These are phyloP conservation scores for Murina feae DNA, from an alignment of 2,113 vertebrate species.

Conservation along the genomic window DNA sequence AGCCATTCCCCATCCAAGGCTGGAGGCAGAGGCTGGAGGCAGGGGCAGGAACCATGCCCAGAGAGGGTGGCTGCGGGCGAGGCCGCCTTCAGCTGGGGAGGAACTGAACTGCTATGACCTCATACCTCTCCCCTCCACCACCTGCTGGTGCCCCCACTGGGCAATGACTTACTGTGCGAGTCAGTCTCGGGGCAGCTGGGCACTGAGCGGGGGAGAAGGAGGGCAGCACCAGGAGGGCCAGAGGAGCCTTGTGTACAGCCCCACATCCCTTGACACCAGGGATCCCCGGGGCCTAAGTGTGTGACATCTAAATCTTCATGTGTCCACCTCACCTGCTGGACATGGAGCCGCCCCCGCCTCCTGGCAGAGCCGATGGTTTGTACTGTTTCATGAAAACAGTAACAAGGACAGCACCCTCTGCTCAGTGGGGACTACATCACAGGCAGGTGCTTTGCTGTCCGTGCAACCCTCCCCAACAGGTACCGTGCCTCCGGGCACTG, in stretches of 20 bases:
- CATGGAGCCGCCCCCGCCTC: no score
- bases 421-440: rapidly evolving
- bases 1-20: rapidly evolving
- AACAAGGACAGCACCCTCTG: rapidly evolving
- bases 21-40: no score
- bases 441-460: rapidly evolving
- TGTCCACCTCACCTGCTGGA: no score
- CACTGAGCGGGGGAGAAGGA: not conserved
- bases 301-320: no score
- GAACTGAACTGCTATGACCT: rapidly evolving
- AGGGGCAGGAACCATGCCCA: rapidly evolving
- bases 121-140: not conserved
- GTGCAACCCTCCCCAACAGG: rapidly evolving
- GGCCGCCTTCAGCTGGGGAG: not conserved
- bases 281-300: not conserved
- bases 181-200: no score
- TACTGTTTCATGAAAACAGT: not conserved
- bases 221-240: rapidly evolving
- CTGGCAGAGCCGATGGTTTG: rapidly evolving
- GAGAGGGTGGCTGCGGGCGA: rapidly evolving
- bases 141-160: not conserved
- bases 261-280: rapidly evolving
- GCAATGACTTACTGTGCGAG: not conserved
- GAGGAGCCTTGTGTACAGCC: not conserved
- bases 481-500: rapidly evolving